phyloP scores from a whole-genome alignment of 2,888 invertebrate genomes.

The Eupithecia abbreviata region DNA sequence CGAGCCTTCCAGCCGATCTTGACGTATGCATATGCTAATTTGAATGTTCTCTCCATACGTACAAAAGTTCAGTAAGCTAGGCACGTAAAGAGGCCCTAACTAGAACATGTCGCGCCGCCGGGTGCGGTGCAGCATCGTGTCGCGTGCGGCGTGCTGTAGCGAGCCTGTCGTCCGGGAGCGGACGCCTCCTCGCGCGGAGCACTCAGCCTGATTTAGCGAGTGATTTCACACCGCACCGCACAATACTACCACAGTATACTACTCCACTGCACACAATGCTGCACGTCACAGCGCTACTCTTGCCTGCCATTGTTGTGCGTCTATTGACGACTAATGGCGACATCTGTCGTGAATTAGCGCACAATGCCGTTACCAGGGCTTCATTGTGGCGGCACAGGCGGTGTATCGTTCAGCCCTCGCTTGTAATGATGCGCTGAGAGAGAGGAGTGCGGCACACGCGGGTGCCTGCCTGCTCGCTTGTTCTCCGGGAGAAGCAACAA shows the following conservation, averaged over 20 bases:
- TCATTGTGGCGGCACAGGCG: not conserved
- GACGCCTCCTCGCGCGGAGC: not conserved
- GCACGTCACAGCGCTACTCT: not conserved
- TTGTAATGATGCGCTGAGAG: not conserved
- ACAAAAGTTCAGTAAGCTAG: not conserved
- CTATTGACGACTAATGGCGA: not conserved
- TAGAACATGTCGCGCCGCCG: too few species aligned
- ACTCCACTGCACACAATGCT: not conserved
- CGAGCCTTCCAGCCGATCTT: conserved; percentile 1
- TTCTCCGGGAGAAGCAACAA: too few species aligned
- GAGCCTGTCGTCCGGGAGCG: not conserved
- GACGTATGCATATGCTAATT: not conserved
- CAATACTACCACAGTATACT: too few species aligned
- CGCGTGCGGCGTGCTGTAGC: too few species aligned
- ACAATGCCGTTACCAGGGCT: not conserved
- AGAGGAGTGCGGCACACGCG: too few species aligned
- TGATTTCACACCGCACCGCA: not conserved
- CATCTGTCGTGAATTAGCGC: not conserved
- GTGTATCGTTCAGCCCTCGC: too few species aligned
- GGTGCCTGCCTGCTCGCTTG: too few species aligned
- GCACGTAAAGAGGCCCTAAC: not conserved
- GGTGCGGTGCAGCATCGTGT: too few species aligned
- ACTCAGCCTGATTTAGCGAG: not conserved
- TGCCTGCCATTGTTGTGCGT: not conserved
- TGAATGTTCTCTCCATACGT: not conserved